Conservation (phyloP, 2,888 invertebrate genomes). For the Schizotus pectinicornis region DNA sequence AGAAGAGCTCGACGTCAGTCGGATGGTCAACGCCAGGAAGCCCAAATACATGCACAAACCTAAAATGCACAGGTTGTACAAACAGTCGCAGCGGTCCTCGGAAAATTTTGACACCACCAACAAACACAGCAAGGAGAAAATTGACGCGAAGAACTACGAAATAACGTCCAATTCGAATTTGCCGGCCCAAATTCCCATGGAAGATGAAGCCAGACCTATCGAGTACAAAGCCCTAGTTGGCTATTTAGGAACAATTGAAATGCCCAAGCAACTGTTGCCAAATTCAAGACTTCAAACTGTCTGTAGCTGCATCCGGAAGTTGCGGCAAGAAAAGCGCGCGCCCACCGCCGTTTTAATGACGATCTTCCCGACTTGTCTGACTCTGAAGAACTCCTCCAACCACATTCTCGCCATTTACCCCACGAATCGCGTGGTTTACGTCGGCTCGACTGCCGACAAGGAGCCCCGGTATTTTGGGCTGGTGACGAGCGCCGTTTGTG, state of each 20-base stretch:
- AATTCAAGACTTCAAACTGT: constrained; percentile 80
- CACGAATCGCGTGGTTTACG: constrained; percentile 83
- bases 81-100: constrained; percentile 27
- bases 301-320: constrained; percentile 84
- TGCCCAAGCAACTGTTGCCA: constrained; percentile 82
- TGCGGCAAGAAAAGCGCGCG: constrained; percentile 87
- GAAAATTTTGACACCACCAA: constrained; percentile 6
- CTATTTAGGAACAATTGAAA: constrained; percentile 95
- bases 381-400: constrained; percentile 79
- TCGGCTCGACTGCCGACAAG: constrained; percentile 89
- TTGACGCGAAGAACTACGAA: constrained; percentile 25
- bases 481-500: constrained; percentile 80
- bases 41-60: constrained; percentile 67
- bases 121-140: constrained; percentile 8
- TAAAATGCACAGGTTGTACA: constrained; percentile 38
- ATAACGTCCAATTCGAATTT: constrained; percentile 31
- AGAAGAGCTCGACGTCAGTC: constrained; percentile 69
- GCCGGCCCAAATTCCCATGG: constrained; percentile 43
- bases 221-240: constrained; percentile 89
- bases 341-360: constrained; percentile 86
- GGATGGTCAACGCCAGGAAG: constrained; percentile 63
- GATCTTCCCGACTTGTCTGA: constrained; percentile 79
- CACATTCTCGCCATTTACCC: constrained; percentile 86
- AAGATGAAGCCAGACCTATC: constrained; percentile 63
- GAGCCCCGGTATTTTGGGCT: constrained; percentile 92